These are phyloP conservation scores for Nephila pilipes DNA, from an alignment of 1,140 invertebrate genomes.

Conservation along the genomic window DNA sequence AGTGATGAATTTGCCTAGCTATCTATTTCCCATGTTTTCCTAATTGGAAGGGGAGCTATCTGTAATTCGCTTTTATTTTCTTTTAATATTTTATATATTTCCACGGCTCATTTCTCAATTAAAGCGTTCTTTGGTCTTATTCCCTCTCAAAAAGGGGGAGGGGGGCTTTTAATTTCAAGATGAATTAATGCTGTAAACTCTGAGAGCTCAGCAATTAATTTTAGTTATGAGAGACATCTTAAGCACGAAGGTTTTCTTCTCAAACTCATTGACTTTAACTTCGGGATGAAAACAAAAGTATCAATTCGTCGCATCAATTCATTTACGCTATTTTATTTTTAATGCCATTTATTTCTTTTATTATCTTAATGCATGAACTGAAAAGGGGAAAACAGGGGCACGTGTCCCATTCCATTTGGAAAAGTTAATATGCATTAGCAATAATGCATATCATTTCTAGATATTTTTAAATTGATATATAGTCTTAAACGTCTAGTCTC, in stretches of 20 bases:
- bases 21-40: slow-evolving; percentile 68
- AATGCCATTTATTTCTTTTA: not conserved
- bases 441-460: too few relatives aligned
- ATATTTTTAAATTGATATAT: too few relatives aligned
- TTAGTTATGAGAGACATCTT: slow-evolving; percentile 57
- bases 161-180: slow-evolving; percentile 56
- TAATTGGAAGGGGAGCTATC: slow-evolving; percentile 63
- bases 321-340: not conserved
- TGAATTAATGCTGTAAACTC: slow-evolving; percentile 48
- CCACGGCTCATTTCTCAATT: slow-evolving; percentile 66
- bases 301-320: not conserved
- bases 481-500: too few relatives aligned
- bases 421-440: too few relatives aligned
- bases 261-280: not conserved
- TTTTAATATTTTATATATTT: slow-evolving; percentile 54
- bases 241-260: not conserved
- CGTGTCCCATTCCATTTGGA: too few relatives aligned
- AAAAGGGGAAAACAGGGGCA: too few relatives aligned
- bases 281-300: slow-evolving; percentile 9
- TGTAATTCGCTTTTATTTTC: slow-evolving; percentile 62
- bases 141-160: not conserved
- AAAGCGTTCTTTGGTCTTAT: slow-evolving; percentile 65
- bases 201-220: slow-evolving; percentile 34
- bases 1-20: slow-evolving; percentile 65
- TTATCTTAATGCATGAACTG: not conserved